phyloP scores from a whole-genome alignment of 2,113 vertebrate genomes.

The Zosterops hypoxanthus region DNA sequence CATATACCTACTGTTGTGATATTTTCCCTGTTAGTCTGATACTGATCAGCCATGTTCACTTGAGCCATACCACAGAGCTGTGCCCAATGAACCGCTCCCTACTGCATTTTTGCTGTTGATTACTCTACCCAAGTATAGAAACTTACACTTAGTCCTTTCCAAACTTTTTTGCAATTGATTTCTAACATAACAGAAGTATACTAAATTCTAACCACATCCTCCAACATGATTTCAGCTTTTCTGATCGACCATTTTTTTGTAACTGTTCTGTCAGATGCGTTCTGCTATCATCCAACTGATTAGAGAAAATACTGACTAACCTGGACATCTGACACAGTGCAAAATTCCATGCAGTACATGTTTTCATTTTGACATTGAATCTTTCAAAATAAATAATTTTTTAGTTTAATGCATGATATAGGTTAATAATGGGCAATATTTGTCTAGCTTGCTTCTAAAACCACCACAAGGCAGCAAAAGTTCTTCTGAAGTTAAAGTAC shows the following conservation, averaged over 20 bases:
- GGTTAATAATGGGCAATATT: neutral
- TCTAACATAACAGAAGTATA: neutral
- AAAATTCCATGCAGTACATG: neutral
- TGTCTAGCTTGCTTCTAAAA: neutral
- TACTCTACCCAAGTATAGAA: neutral
- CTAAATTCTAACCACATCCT: neutral
- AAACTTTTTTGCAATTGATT: neutral
- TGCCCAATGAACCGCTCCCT: neutral
- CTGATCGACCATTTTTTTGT: neutral
- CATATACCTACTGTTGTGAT: neutral
- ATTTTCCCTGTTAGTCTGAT: neutral
- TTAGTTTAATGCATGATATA: neutral
- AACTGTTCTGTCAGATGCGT: neutral
- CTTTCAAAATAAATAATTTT: neutral
- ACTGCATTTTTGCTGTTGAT: neutral
- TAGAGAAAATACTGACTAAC: neutral
- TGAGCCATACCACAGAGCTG: neutral
- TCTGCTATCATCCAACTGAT: neutral
- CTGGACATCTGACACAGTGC: neutral
- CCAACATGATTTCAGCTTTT: neutral
- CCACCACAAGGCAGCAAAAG: neutral
- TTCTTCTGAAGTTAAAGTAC: neutral
- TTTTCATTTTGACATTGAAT: neutral
- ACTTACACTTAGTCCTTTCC: neutral
- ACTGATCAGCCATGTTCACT: neutral